Evolutionary conservation across 2,888 invertebrate species (phyloP), one percentile per base, ranked within the genome.

Genomic region (Trichopria drosophilae): DNA sequence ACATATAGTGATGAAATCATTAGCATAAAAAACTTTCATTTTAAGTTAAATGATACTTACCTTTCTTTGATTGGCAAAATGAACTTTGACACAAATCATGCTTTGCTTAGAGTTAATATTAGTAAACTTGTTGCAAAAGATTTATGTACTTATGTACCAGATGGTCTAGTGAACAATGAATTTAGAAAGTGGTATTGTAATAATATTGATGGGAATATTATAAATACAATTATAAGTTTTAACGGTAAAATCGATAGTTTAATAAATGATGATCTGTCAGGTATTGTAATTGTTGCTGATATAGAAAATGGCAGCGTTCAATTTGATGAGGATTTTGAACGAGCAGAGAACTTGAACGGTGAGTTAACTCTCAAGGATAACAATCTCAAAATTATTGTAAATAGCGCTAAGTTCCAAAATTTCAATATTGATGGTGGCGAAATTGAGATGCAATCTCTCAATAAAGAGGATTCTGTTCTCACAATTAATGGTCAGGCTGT

Each of bases 281-380:
- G 39, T 12, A 46, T 46, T 13, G 32, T 46, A 46, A 13, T 46
- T 12, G 46, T 46, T 46, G 46, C 46, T 37, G 39, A 46, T 46
- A 46, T 46, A 46, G 39, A 46, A 46, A 39, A 46, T 10, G 46
- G 46, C 39, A 46, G 46, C 46, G 32, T 46, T 39, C 37, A 46
- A 39, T 46, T 46, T 46, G 46, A 46, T 46, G 46, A 46, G 39
- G 46, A 46, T 46, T 46, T 46, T 46, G 46, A 46, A 39, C 46
- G 39, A 46, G 46, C 39, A 46, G 39, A 46, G 46, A 39, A 46
- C 37, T 23, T 46, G 39, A 39, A 46, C 39, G 46, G 46, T 46
- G 46, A 46, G 37, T 46, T 46, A 39, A 46, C 39, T 26, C 37
- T 46, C 46, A 46, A 46, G 46, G 39, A 46, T 46, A 46, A 46